Conservation (phyloP, 2,113 vertebrate species). For the Alligator mississippiensis region DNA sequence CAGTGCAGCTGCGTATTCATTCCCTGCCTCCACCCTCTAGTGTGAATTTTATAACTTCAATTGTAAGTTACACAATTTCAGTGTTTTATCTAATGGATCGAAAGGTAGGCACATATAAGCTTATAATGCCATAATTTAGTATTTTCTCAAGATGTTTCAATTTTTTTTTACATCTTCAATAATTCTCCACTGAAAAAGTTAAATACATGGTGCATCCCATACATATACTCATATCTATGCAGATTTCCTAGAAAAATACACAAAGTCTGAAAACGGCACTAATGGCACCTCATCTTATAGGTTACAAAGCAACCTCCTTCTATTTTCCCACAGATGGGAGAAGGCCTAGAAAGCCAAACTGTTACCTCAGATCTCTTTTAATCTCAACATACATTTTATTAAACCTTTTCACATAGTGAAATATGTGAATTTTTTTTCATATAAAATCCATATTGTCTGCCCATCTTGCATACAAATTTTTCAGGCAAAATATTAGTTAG, state of each 20-base stretch:
- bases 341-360: constrained; percentile 72
- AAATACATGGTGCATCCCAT: background rate
- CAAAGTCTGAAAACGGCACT: constrained; percentile 28
- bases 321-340: constrained; percentile 69
- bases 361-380: constrained; percentile 72
- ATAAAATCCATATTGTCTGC: constrained; percentile 60
- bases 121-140: constrained; percentile 9
- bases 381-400: constrained; percentile 73
- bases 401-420: constrained; percentile 71
- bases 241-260: background rate
- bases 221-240: background rate
- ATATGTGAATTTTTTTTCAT: constrained; percentile 61
- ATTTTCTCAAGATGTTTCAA: constrained; percentile 18
- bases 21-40: background rate
- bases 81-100: background rate
- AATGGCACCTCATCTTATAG: constrained; percentile 53
- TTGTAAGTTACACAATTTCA: background rate
- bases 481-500: constrained; percentile 63
- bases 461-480: constrained; percentile 71
- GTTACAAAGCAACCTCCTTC: constrained; percentile 43
- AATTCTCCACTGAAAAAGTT: background rate
- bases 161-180: background rate
- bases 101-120: background rate
- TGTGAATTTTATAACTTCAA: background rate
- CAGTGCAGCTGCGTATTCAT: constrained; percentile 33